phyloP scores from a whole-genome alignment of 2,797 vertebrate species.

The Tapera naevia region DNA sequence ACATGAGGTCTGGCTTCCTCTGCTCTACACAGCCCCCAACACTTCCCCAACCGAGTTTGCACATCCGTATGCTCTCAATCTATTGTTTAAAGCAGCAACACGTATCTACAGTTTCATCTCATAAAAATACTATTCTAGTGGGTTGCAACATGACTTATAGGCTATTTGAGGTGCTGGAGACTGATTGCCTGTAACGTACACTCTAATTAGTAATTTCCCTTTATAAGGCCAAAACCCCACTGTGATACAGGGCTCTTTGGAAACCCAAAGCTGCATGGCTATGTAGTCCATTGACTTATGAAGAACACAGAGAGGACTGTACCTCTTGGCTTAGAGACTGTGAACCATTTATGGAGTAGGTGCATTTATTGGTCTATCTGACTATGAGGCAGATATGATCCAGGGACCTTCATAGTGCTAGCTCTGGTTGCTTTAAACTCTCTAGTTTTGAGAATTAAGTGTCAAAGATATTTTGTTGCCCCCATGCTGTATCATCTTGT shows the following conservation, averaged over 20 bases:
- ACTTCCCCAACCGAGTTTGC: background rate
- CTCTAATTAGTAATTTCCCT: background rate
- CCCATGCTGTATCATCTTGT: background rate
- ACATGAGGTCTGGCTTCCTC: fast-evolving
- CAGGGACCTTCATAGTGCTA: background rate
- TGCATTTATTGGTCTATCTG: background rate
- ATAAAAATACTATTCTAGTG: background rate
- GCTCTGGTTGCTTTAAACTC: background rate
- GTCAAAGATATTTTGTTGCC: background rate
- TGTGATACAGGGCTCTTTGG: background rate
- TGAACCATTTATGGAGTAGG: background rate
- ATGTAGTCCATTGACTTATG: background rate
- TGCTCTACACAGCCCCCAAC: background rate
- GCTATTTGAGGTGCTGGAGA: background rate
- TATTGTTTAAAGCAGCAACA: background rate
- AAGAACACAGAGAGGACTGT: background rate
- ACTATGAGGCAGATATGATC: background rate
- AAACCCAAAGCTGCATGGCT: background rate
- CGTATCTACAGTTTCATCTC: background rate
- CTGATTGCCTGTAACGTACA: background rate
- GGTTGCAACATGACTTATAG: background rate
- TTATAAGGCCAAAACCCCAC: background rate
- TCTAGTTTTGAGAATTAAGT: background rate
- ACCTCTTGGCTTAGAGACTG: background rate
- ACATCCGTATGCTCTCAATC: background rate